Evolutionary conservation across 2,797 vertebrate species (phyloP), one percentile per base, ranked within the genome.

Genomic region (Brotula barbata): DNA sequence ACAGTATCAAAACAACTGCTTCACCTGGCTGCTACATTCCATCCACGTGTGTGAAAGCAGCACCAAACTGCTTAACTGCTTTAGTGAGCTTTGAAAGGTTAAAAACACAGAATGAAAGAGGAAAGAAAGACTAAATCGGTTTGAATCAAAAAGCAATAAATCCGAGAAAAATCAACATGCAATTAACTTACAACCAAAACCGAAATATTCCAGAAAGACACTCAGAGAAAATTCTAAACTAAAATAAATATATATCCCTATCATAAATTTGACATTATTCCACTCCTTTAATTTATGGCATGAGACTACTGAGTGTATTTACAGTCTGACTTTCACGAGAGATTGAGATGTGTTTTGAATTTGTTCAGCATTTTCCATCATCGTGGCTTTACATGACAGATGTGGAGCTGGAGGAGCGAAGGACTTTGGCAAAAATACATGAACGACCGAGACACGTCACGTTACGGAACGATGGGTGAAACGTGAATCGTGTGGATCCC

Each of bases 1-100:
- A 95, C 91, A 93, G 91, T 92, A 92, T 95, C 92, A 96, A 95
- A 94, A 94, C 92, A 89, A 89, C 88, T 90, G 91, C 89, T 92
- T 92, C 80, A 90, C 88, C 90, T 84, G 80, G 81, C 85, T 85
- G 71, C 79, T 81, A 64, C 57, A 83, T 89, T 87, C 89, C 75
- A 85, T 89, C 75, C 72, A 82, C 31, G 53, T 66, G 86, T 84
- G 89, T 90, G 62, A 68, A 57, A 87, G 81, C 78, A 78, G 75
- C 63, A 83, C 66, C 70, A 78, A 71, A 71, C 70, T 50, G 58
- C 43, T 77, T 15, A 39, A 82, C 78, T 70, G 59, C 61, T 81
- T 73, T 52, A 70, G 43, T 74, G 59, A 55, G 75, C 86, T 88
- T 91, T 92, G 91, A 93, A 94, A 93, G 93, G 90, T 92, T 65